phyloP scores from a whole-genome alignment of 2,797 vertebrate species.

The Sebastes minor region DNA sequence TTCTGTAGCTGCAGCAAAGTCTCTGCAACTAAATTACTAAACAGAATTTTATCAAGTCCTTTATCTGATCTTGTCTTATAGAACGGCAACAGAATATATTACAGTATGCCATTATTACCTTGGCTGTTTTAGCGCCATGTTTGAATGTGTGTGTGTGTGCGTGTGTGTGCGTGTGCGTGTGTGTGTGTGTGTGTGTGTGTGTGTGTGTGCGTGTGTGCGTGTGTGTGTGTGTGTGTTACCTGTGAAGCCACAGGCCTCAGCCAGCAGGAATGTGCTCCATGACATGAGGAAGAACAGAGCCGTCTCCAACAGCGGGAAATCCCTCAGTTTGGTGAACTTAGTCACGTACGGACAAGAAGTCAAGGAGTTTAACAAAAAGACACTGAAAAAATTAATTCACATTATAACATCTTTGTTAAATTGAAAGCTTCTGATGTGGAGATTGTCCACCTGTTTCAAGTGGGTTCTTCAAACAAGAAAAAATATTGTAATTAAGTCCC shows the following conservation, averaged over 20 bases:
- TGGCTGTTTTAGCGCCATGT: not conserved
- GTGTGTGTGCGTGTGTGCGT: constrained; percentile 17
- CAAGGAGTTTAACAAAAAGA: constrained; percentile 54
- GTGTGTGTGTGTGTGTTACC: constrained; percentile 75
- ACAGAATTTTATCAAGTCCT: not conserved
- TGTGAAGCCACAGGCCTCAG: constrained; percentile 97
- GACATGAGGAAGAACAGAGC: constrained; percentile 98
- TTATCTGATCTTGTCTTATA: not conserved
- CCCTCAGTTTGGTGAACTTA: constrained; percentile 97
- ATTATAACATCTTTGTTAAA: not conserved
- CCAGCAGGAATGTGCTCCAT: constrained; percentile 97
- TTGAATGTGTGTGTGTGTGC: not conserved
- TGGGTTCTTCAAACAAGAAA: not conserved
- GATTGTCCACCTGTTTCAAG: not conserved
- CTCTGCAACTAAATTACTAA: not conserved
- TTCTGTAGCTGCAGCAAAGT: not conserved
- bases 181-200: constrained; percentile 19
- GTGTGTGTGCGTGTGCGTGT: not conserved
- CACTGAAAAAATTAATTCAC: not conserved
- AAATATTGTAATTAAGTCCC: not conserved
- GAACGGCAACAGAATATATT: not conserved
- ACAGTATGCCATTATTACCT: not conserved
- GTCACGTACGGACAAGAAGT: constrained; percentile 86
- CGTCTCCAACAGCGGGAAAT: constrained; percentile 94
- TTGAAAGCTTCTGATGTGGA: not conserved